Base-by-base conservation (phyloP, 2,797 vertebrate species). In the Gambelia wislizenii region DNA sequence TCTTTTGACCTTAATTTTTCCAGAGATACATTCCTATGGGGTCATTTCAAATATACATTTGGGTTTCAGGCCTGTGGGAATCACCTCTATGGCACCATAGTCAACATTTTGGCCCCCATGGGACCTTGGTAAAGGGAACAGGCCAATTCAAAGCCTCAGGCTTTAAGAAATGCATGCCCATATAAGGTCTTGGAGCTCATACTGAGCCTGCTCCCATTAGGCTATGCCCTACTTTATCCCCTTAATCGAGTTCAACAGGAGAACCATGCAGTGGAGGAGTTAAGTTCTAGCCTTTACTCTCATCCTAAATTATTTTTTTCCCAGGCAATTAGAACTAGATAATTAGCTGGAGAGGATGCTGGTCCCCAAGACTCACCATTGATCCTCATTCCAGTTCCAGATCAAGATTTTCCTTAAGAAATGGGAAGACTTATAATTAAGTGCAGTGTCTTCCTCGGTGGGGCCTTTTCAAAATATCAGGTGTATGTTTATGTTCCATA, bases 321-420 rank as follows among this genome's bases (percentile, higher is more conserved):
- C 95, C 84, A 84, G 95, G 92, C 96, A 96, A 97, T 97, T 97
- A 97, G 89, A 90, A 30, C 72, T 86, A 85, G 89, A 94, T 97
- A 96, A 97, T 97, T 97, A 96, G 92, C 88, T 94, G 84, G 95
- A 85, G 80, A 93, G 75, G 69, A 82, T 84, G 91, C 95, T 88
- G 87, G 91, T 93, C 93, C 91, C 91, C 84, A 89, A 90, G 93
- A 94, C 54, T 91, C 64, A 0, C 72, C 52, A 78, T 69, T 81
- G 94, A 96, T 92, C 91, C 74, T 87, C 75, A 95, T 95, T 95
- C 81, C 49, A 78, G 18, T 82, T 67, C 56, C 70, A 56, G 42
- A 69, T 25, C 69, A 81, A 80, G 10, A 72, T 89, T 77, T 85
- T 56, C 47, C 79, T 70, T 7, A 33, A 81, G 18, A 80, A n/a